Evolutionary conservation across 2,797 vertebrate species (phyloP), one percentile per base, ranked within the genome.

Genomic region (Apodemus agrarius): DNA sequence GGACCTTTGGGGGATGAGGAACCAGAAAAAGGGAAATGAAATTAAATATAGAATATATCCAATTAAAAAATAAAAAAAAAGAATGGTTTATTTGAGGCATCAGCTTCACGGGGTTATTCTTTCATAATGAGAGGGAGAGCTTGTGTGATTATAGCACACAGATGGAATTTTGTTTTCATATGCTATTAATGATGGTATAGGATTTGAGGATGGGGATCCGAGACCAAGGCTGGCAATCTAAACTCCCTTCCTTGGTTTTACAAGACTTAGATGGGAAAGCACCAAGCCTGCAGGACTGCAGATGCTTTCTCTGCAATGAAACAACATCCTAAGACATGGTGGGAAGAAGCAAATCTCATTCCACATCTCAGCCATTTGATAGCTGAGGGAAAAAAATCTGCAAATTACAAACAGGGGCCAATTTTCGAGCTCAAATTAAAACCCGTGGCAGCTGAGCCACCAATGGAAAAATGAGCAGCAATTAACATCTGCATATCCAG

Each of bases 191-290:
- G 79, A 83, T 91, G 59, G 31, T 74, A n/a, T 83, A 87, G 81
- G 96, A 93, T 93, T 61, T 93, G 76, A 84, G 54, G 80, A 94
- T 37, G 89, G 54, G 88, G 22, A 96, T 84, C 46, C 84, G 74
- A 88, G 31, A 93, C n/a, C 19, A 88, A 95, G 65, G 59, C 9
- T 91, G 81, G 69, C 29, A 26, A 21, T 31, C 11, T 29, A 61
- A 72, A 78, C 40, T 10, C 16, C 22, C 40, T 17, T 8, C 19
- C 14, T 19, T 34, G 46, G 11, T 69, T 87, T 37, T 37, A 17
- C 31, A 76, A 85, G 65, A 52, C 83, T 83, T 89, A 89, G 34
- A 46, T 69, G 75, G 78, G 76, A 84, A 94, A 95, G 85, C 52
- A 13, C 40, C 37, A 96, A 92, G 52, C 14, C 67, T 29, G 63